These are phyloP conservation scores for Lydus trimaculatus DNA, from an alignment of 2,888 invertebrate species.

Conservation along the genomic window DNA sequence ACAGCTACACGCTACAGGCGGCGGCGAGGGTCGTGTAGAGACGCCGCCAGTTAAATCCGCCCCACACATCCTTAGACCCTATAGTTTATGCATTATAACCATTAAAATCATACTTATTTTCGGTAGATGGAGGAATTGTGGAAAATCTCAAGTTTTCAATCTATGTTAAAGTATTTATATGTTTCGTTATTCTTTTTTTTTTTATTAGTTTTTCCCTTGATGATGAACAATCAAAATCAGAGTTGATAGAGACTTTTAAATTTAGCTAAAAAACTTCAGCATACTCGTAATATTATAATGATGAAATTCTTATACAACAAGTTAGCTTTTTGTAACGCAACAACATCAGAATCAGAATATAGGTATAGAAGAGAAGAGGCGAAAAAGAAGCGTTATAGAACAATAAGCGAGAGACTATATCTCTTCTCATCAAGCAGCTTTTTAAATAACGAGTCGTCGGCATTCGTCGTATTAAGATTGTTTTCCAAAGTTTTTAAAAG, in stretches of 20 bases:
- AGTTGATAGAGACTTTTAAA: conserved; percentile 8
- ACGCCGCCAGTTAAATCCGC: conserved; percentile 37
- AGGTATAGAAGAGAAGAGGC: conserved; percentile 43
- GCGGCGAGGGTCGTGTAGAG: conserved; percentile 25
- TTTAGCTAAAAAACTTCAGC: conserved; percentile 20
- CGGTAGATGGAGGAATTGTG: neutral
- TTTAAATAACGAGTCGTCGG: conserved; percentile 50
- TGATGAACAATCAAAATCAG: conserved; percentile 12
- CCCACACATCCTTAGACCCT: conserved; percentile 33
- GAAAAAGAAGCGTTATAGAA: conserved; percentile 45
- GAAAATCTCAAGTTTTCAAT: conserved; percentile 1
- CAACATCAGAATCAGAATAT: conserved; percentile 53
- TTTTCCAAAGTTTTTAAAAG: conserved; percentile 50
- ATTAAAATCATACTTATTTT: conserved; percentile 15
- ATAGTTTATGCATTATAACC: conserved; percentile 37
- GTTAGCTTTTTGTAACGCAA: conserved; percentile 49
- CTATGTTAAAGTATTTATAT: conserved; percentile 3
- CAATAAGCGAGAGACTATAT: conserved; percentile 46
- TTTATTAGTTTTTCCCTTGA: conserved; percentile 18
- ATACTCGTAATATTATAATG: conserved; percentile 47
- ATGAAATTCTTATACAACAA: conserved; percentile 58
- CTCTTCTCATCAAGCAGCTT: conserved; percentile 42
- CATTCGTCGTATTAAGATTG: conserved; percentile 56
- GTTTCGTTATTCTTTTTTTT: neutral
- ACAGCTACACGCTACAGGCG: conserved; percentile 44